A percentile compares a stretch with the other conserved stretches of the same genome.
These are phyloP conservation scores for Pristionchus fissidentatus DNA, from an alignment of 2,888 invertebrate species.

Conservation along the genomic window DNA sequence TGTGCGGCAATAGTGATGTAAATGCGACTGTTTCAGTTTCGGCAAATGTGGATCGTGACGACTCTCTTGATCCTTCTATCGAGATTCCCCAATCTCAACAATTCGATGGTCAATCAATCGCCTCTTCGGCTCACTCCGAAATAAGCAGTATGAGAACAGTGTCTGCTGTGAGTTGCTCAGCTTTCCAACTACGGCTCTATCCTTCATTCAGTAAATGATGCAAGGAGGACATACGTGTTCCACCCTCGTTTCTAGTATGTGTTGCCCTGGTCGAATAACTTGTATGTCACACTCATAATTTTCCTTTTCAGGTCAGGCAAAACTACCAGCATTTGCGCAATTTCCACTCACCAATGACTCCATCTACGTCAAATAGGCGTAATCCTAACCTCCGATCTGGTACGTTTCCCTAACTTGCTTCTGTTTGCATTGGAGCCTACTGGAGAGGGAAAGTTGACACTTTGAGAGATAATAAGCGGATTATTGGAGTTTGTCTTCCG, in stretches of 20 bases:
- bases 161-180: not conserved
- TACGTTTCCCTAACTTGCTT: not conserved
- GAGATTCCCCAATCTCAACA: conserved; percentile 1
- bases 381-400: conserved; percentile 18
- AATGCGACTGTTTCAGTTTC: not conserved
- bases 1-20: not conserved
- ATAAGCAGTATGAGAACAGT: conserved; percentile 26
- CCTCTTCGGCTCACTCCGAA: conserved; percentile 6
- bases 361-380: not conserved
- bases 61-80: not conserved
- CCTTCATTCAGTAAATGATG: too few relatives aligned
- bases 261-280: not conserved
- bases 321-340: conserved; percentile 42
- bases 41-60: not conserved
- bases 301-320: not conserved
- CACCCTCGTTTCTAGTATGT: too few relatives aligned
- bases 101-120: conserved; percentile 14
- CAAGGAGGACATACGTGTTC: too few relatives aligned
- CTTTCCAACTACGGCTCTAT: not conserved
- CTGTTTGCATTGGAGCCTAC: not conserved
- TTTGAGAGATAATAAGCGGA: not conserved
- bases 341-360: conserved; percentile 15
- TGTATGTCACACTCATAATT: not conserved
- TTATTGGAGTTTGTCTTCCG: not conserved
- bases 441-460: not conserved